phyloP scores from a whole-genome alignment of 2,113 vertebrate species.

The Gasterosteus aculeatus region DNA sequence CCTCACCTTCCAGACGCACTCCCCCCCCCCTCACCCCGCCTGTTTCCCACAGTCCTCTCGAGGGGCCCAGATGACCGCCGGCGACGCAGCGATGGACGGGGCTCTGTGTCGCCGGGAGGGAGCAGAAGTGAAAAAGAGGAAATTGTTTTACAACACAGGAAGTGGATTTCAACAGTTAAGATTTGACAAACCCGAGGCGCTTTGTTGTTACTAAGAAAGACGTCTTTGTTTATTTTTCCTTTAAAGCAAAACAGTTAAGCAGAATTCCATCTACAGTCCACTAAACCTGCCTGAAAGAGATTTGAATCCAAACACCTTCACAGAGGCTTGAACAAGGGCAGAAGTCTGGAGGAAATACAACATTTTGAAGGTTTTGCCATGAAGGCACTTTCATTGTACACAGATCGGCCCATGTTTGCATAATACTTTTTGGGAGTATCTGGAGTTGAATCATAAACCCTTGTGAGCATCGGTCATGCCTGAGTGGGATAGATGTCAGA shows the following conservation, averaged over 20 bases:
- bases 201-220: not conserved
- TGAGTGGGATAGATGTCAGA: too few relatives aligned
- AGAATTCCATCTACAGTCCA: not conserved
- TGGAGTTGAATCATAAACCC: not conserved
- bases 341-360: not conserved
- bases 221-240: not conserved
- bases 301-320: not conserved
- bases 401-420: not conserved
- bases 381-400: not conserved
- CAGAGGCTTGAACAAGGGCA: not conserved
- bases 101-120: slow-evolving; percentile 30
- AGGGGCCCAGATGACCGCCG: slow-evolving; percentile 56
- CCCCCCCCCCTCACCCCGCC: slow-evolving; percentile 35
- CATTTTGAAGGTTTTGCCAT: not conserved
- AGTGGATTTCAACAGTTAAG: slow-evolving; percentile 22
- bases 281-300: not conserved
- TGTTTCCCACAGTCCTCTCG: slow-evolving; percentile 58
- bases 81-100: slow-evolving; percentile 22
- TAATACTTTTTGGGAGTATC: not conserved
- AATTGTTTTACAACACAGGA: slow-evolving; percentile 36
- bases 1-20: slow-evolving; percentile 30
- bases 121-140: slow-evolving; percentile 55
- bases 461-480: not conserved
- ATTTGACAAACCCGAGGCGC: too few relatives aligned
- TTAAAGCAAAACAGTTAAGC: not conserved